Evolutionary conservation across 2,113 vertebrate species (phyloP).

Genomic region (Psephotus haematonotus): DNA sequence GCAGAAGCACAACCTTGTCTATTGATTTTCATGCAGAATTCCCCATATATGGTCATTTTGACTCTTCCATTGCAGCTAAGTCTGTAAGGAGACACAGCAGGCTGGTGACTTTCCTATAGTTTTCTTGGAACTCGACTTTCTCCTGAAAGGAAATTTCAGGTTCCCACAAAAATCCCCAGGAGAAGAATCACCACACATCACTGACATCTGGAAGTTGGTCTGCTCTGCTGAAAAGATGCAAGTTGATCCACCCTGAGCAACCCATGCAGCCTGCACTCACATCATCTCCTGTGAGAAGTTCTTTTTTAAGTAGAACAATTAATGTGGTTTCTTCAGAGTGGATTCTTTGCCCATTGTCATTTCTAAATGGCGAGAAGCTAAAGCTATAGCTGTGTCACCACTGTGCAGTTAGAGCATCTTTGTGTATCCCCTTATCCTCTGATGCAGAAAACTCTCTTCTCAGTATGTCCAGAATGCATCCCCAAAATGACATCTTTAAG

Average conservation of each 20-base stretch:
- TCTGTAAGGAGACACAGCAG: background rate
- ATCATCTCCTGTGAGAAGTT: background rate
- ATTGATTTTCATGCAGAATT: background rate
- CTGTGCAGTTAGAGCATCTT: background rate
- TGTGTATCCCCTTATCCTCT: background rate
- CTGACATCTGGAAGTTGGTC: background rate
- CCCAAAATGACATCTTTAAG: background rate
- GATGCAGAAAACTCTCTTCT: background rate
- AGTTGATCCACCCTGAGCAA: background rate
- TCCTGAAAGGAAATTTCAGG: background rate
- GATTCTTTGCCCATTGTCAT: background rate
- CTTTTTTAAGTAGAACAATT: background rate
- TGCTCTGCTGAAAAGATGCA: background rate
- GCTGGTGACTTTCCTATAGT: background rate
- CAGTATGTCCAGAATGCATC: background rate
- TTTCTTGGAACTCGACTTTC: background rate
- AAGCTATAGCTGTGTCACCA: background rate
- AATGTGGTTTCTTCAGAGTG: background rate
- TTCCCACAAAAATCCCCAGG: background rate
- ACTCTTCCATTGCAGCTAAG: background rate
- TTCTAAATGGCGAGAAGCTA: background rate
- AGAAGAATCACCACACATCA: background rate
- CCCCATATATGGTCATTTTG: background rate
- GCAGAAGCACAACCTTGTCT: background rate
- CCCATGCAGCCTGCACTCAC: background rate